Base-by-base conservation (phyloP, 2,888 invertebrate species). In the Diploptera punctata region DNA sequence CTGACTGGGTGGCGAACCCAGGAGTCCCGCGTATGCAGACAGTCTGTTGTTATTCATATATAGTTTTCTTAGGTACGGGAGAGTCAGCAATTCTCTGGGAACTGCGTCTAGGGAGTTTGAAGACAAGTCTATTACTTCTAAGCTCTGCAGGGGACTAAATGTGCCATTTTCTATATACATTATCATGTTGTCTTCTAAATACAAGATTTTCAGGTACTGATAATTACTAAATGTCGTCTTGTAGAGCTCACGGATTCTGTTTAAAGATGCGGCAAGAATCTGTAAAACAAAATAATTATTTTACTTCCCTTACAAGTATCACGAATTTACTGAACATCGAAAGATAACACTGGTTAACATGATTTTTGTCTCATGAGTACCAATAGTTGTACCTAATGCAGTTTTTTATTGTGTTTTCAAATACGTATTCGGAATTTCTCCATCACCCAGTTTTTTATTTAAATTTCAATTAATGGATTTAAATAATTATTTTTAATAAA, bases 11-110 rank as follows among this genome's bases (percentile, higher is more conserved):
- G 89, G 89, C 0, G 89, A 88, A 76, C 77, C 82, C 2, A 91
- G 84, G 0, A 90, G 90, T 62, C 85, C 87, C 13, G 79, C 81
- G 19, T 82, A 77, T 71, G 86, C 85, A 9, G 82, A 78, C 60
- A 89, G 78, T 0, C 83, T 82, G 78, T 89, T 89, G 7, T 86
- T 82, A 31, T 81, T 84, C 1, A 91, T 82, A 78, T 89, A 90
- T 26, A 92, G 81, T 79, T 88, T 90, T 68, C 90, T 83, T 72
- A 92, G 79, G 0, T 86, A 84, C 0, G 89, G 87, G 75, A 91
- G 78, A 72, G 87, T 85, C 61, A 71, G 44, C 1, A 71, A 33
- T 4, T 47, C 61, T 7, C 16, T 0, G 1, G 74, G 74, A 38
- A 74, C 65, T 9, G 10, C 26, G 19, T 91, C 78, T 62, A 88